Evolutionary conservation across 2,797 vertebrate genomes (phyloP), one percentile per base, ranked within the genome.

Genomic region (Gallinago stenura): DNA sequence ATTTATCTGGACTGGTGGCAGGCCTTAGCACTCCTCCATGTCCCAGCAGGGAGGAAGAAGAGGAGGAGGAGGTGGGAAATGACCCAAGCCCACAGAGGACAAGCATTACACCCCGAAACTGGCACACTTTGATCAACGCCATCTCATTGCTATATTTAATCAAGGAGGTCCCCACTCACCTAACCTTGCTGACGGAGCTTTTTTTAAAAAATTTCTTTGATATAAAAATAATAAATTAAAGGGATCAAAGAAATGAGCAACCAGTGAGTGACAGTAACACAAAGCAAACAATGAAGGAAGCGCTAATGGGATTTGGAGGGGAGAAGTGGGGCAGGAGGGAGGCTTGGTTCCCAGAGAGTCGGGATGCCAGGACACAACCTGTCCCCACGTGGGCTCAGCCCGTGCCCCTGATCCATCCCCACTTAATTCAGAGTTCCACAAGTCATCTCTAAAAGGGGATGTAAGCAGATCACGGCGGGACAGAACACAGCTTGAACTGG

Each of bases 201-300:
- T 77, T 70, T 61, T 28, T 10, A 50, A 25, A 51, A 35, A 19
- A 17, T 35, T 30, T n/a, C n/a, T 69, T 83, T 81, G 84, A 88
- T 87, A 90, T 68, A 61, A 86, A 94, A 93, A 79, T 69, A 77
- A 89, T 81, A 57, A 95, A 86, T 87, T 51, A 84, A 78, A 86
- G 28, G 68, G 72, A 88, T 95, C 89, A 95, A 96, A 96, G 94
- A 31, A 89, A 26, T 0, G 1, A 84, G 66, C 2, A 0, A 65
- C 33, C 33, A 3, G 60, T 0, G 0, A 83, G 76, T 43, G 89
- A 85, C 87, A 87, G 79, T 26, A 4, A 50, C 15, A 31, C 0
- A 4, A 56, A 39, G 30, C 6, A 20, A 15, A 86, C 87, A 95
- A 83, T 56, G 89, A 93, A 90, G 39, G 65, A 65, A 91, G 66